These are phyloP conservation scores for Chaenodraco wilsoni DNA, from an alignment of 2,797 vertebrate genomes.

Conservation along the genomic window DNA sequence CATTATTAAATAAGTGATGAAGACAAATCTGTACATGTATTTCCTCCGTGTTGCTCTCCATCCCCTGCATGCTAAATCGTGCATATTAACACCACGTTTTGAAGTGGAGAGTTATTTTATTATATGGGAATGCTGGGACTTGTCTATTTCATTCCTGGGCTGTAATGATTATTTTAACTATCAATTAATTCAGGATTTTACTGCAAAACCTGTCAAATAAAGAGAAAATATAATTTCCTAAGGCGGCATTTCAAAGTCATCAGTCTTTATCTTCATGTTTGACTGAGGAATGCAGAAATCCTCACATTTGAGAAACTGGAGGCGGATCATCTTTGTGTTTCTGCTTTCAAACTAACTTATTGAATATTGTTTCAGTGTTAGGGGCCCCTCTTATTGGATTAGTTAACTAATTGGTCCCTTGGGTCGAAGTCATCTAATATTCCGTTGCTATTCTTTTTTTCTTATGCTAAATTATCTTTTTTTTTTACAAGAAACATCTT, in stretches of 20 bases:
- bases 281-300: neutral
- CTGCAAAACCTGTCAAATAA: neutral
- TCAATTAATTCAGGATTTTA: neutral
- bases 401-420: too few species aligned
- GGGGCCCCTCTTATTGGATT: too few species aligned
- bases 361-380: neutral
- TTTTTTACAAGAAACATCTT: too few species aligned
- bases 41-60: conserved; percentile 6
- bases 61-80: conserved; percentile 4
- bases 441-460: too few species aligned
- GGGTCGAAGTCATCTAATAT: too few species aligned
- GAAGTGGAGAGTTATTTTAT: conserved; percentile 2
- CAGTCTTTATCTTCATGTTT: neutral
- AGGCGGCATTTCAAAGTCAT: neutral
- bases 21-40: conserved; percentile 30
- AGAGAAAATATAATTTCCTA: neutral
- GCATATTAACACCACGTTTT: neutral
- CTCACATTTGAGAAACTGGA: neutral
- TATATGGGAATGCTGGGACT: neutral
- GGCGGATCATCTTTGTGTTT: neutral
- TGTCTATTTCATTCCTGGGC: neutral
- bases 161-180: neutral
- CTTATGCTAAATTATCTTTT: too few species aligned
- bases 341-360: neutral
- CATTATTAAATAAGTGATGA: conserved; percentile 28